These are phyloP conservation scores for Hydractinia symbiolongicarpus DNA, from an alignment of 30 jellyfish, hydroid and myxozoan species.

Conservation along the genomic window DNA sequence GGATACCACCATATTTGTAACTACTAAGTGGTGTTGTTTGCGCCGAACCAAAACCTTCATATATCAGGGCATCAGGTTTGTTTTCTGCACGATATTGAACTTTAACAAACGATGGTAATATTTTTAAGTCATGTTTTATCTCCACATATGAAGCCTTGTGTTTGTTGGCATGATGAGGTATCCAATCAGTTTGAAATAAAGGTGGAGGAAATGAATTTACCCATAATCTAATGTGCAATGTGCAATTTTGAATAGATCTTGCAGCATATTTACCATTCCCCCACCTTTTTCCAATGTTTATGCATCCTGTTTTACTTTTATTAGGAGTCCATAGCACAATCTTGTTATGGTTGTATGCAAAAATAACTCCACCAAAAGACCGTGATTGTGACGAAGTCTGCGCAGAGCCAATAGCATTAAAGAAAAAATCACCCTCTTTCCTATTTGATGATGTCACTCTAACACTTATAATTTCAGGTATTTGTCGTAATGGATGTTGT, in stretches of 20 bases:
- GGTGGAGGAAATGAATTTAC: slow-evolving; percentile 82
- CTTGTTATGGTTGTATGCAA: slow-evolving; percentile 66
- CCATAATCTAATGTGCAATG: slow-evolving; percentile 82
- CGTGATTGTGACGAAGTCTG: slow-evolving; percentile 55
- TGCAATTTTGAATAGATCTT: slow-evolving; percentile 52
- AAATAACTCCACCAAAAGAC: slow-evolving; percentile 87
- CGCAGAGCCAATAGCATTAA: slow-evolving; percentile 84
- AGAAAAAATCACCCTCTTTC: slow-evolving; percentile 30
- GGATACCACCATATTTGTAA: slow-evolving; percentile 64
- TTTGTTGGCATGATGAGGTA: slow-evolving; percentile 45
- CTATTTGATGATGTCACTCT: slow-evolving; percentile 42
- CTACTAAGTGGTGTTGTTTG: slow-evolving; percentile 59
- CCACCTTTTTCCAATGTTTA: slow-evolving; percentile 76
- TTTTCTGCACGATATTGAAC: slow-evolving; percentile 47
- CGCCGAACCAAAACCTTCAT: slow-evolving; percentile 81
- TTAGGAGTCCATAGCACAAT: slow-evolving; percentile 83
- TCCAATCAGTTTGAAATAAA: slow-evolving; percentile 79
- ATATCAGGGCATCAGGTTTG: slow-evolving; percentile 37
- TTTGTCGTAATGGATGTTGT: slow-evolving; percentile 54
- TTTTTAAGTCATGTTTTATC: slow-evolving; percentile 50
- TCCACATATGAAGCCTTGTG: slow-evolving; percentile 57
- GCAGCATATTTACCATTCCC: slow-evolving; percentile 69
- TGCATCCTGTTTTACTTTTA: slow-evolving; percentile 59
- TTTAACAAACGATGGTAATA: slow-evolving; percentile 48
- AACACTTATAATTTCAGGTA: slow-evolving; percentile 88